Evolutionary conservation across 2,797 vertebrate species (phyloP).

Genomic region (Coregonus suidteri): DNA sequence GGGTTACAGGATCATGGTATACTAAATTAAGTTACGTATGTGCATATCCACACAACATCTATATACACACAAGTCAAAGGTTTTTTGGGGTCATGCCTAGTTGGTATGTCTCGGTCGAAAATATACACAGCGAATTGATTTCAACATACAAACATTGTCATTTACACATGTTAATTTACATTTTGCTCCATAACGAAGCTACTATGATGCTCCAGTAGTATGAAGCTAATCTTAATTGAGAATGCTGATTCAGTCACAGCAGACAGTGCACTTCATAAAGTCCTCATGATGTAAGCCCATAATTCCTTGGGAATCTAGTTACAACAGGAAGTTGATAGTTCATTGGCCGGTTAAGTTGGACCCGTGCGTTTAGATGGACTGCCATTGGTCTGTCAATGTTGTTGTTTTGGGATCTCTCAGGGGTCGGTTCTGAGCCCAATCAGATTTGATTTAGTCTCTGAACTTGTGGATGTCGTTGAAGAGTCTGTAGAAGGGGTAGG

Average conservation of each 20-base stretch:
- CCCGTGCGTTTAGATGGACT: slow-evolving; percentile 61
- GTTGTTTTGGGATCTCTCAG: slow-evolving; percentile 34
- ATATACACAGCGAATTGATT: slow-evolving; percentile 79
- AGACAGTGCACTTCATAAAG: slow-evolving; percentile 87
- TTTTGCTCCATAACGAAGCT: slow-evolving; percentile 98
- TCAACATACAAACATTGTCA: slow-evolving; percentile 66
- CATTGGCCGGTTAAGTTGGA: slow-evolving; percentile 70
- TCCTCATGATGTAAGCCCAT: slow-evolving; percentile 76
- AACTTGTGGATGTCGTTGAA: slow-evolving; percentile 99
- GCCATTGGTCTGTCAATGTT: slow-evolving; percentile 59
- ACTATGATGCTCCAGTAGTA: slow-evolving; percentile 92
- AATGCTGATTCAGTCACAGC: slow-evolving; percentile 82
- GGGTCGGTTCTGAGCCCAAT: slow-evolving; percentile 40
- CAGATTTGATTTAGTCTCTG: slow-evolving; percentile 82
- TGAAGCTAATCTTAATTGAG: slow-evolving; percentile 83
- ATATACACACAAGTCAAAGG: slow-evolving; percentile 73
- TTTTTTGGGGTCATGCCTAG: slow-evolving; percentile 66
- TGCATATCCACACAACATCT: slow-evolving; percentile 75
- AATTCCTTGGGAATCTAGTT: slow-evolving; percentile 84
- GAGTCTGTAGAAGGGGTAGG: slow-evolving; percentile 94
- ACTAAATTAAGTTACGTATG: slow-evolving; percentile 70
- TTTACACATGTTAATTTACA: slow-evolving; percentile 79
- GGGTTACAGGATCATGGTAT: slow-evolving; percentile 68
- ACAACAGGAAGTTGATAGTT: slow-evolving; percentile 69
- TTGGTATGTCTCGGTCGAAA: slow-evolving; percentile 68